Base-by-base conservation (phyloP, 2,113 vertebrate genomes). In the Tragelaphus strepsiceros region DNA sequence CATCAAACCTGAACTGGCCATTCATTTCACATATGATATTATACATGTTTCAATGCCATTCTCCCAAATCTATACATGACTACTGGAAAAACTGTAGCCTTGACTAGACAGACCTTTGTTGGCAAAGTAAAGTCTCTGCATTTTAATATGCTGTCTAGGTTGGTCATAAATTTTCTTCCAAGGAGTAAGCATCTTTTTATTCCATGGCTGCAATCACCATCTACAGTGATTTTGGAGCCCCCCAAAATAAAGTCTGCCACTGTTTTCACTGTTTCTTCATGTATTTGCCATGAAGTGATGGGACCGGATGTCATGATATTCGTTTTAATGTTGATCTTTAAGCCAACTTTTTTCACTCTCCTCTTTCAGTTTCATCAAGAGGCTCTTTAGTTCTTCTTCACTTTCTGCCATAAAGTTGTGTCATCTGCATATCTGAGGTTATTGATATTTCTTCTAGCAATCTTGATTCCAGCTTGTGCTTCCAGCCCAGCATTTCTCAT, bases 171-270 rank as follows among this genome's bases (percentile, higher is more conserved):
- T 12, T 71, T 71, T 71, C 19, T 12, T 11, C n/a, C n/a, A 71
- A 71, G 19, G 19, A 6, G 19, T 39, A 71, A 39, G n/a, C n/a
- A 22, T 39, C n/a, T 39, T 71, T 39, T 71, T 71, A 22, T 35
- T 71, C 11, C 2, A 1, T 39, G 67, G 19, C 4, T 12, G 19
- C 64, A 35, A 1, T 71, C 64, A 35, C n/a, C n/a, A 71, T 35
- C n/a, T 71, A 19, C 19, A 71, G 64, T 35, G 64, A 71, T 71
- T 71, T 71, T 71, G 4, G 64, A 71, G 64, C 19, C n/a, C 17
- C 1, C 0, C 1, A 22, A 71, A 71, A 21, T 22, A 21, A 71
- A 11, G 9, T 35, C 4, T 71, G 9, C 4, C 9, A 22, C 30
- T 64, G 17, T 35, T 35, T 35, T 2, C 4, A 35, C 64, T 71